Evolutionary conservation across 2,113 vertebrate genomes (phyloP), one percentile per base, ranked within the genome.

Genomic region (Campylomormyrus tamandua): DNA sequence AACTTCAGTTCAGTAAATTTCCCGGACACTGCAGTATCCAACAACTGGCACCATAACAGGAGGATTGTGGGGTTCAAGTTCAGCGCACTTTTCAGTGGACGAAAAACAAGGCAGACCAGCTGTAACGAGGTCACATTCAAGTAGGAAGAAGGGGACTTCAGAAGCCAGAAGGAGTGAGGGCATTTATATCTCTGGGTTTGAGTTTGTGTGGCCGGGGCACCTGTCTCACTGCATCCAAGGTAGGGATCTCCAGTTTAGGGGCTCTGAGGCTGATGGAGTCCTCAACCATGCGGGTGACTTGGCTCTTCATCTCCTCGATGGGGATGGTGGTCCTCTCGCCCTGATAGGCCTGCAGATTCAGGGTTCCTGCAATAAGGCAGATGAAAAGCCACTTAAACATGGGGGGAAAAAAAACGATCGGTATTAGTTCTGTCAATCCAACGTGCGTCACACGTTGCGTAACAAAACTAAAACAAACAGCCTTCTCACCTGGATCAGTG

Each of bases 311-410:
- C 92, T 97, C 92, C 85, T 99, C 98, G 96, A 99, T 96, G 4
- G 98, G 97, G 11, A 96, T 96, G 52, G 97, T 97, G 89, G 98
- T 99, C 92, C 97, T 97, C 74, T 97, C 93, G 58, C 97, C 98
- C 89, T 96, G 96, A 92, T 97, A 98, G 39, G 97, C 94, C 92
- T 98, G 98, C 91, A 98, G 92, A 66, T 97, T 96, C 92, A 98
- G 97, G 70, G 96, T 96, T 93, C 95, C 95, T 96, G 91, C 85
- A 74, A 90, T n/a, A 89, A 24, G 13, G 27, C 6, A 58, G 46
- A 91, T 9, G 27, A 39, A 39, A 5, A 53, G 11, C 31, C 13
- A n/a, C 42, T 89, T 42, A 87, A 17, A 87, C 49, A 48, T 3
- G 35, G 87, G 3, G 3, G 5, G 35, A 0, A 5, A 3, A 13